These are phyloP conservation scores for Gastrophryne carolinensis DNA, from an alignment of 2,797 vertebrate genomes.

Conservation along the genomic window DNA sequence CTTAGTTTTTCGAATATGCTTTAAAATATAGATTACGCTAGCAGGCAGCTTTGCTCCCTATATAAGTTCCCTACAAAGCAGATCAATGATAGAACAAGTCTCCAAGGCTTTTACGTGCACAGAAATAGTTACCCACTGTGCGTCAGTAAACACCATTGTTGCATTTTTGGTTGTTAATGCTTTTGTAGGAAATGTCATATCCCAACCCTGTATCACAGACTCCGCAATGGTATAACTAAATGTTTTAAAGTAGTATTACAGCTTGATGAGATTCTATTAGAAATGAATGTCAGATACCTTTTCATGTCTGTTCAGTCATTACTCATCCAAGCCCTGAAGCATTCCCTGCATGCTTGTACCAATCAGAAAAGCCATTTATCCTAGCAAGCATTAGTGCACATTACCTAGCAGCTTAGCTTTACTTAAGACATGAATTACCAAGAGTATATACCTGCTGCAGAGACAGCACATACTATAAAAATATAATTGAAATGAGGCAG, in stretches of 20 bases:
- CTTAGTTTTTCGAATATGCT: too few species aligned
- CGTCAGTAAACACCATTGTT: constrained; percentile 10
- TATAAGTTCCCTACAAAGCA: background rate
- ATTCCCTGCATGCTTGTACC: background rate
- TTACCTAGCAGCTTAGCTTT: background rate
- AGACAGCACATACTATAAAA: background rate
- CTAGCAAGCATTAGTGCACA: background rate
- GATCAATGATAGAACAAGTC: background rate
- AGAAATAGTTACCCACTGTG: background rate
- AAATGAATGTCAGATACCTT: background rate
- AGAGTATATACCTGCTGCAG: background rate
- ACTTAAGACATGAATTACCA: background rate
- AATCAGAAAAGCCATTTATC: background rate
- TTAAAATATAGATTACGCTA: too few species aligned
- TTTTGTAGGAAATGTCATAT: background rate
- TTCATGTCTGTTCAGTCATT: background rate
- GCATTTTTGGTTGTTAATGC: background rate
- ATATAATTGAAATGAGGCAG: background rate
- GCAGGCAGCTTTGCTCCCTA: background rate
- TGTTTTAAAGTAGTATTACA: background rate
- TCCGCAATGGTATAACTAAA: background rate
- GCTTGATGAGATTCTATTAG: background rate
- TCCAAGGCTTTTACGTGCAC: background rate
- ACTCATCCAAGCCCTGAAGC: background rate
- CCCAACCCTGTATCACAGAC: background rate